These are phyloP conservation scores for Thunnus albacares DNA, from an alignment of 2,797 vertebrate species.

Conservation along the genomic window DNA sequence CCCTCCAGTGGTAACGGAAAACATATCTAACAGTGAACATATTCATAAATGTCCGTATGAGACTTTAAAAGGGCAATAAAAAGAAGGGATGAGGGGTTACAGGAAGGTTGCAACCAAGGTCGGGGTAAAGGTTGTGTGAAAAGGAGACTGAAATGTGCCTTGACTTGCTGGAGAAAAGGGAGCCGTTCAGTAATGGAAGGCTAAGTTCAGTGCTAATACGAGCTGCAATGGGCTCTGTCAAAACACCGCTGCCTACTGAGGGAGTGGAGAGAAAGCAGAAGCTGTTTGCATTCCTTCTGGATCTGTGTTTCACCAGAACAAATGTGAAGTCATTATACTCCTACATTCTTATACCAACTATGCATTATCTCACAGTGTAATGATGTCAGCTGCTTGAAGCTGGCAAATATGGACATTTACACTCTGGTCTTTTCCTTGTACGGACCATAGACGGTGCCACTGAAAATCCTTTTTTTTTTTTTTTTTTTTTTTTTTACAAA, in stretches of 20 bases:
- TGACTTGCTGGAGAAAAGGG: conserved; percentile 60
- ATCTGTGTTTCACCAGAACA: conserved; percentile 42
- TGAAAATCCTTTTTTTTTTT: neutral
- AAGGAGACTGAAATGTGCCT: conserved; percentile 53
- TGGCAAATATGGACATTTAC: neutral
- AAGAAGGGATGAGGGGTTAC: conserved; percentile 34
- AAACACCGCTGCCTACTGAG: conserved; percentile 54
- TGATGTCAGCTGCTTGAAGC: conserved; percentile 29
- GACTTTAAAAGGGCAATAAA: conserved; percentile 64
- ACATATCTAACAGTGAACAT: conserved; percentile 29
- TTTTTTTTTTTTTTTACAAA: neutral
- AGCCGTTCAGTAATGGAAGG: conserved; percentile 56
- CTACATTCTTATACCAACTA: conserved; percentile 38
- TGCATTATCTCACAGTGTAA: conserved; percentile 35
- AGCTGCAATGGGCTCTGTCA: conserved; percentile 58
- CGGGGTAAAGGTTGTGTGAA: conserved; percentile 55
- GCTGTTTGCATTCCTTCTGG: conserved; percentile 72
- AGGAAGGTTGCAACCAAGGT: conserved; percentile 45
- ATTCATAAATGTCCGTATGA: conserved; percentile 53
- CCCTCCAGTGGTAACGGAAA: conserved; percentile 16
- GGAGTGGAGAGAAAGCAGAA: conserved; percentile 69
- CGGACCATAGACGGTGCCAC: neutral
- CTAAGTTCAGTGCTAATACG: conserved; percentile 52
- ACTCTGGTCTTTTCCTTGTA: neutral
- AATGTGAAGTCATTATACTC: conserved; percentile 49